Evolutionary conservation across 2,888 invertebrate genomes (phyloP).

Genomic region (Polydesmus complanatus): DNA sequence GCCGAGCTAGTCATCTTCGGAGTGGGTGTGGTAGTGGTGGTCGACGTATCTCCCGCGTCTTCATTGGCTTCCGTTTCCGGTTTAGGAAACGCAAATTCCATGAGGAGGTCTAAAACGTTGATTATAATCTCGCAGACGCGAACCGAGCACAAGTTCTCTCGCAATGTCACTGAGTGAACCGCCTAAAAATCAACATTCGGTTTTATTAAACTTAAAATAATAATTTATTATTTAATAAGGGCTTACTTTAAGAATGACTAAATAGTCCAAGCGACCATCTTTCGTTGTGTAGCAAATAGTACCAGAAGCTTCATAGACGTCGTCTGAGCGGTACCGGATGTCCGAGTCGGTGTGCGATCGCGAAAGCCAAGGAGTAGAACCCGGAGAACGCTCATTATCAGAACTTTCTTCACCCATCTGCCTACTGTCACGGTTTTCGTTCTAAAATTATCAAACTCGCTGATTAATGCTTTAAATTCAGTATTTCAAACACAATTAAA

Average conservation of each 20-base stretch:
- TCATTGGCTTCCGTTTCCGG: conserved; percentile 36
- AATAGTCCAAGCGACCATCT: conserved; percentile 85
- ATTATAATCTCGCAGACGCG: conserved; percentile 85
- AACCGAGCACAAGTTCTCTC: conserved; percentile 67
- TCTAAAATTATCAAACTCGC: conserved; percentile 2
- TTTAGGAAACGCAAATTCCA: conserved; percentile 65
- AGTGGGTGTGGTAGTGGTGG: neutral
- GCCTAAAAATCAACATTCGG: conserved; percentile 43
- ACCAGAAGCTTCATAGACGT: conserved; percentile 74
- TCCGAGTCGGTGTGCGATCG: conserved; percentile 85
- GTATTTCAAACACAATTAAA: no score
- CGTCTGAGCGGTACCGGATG: conserved; percentile 72
- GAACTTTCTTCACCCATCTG: conserved; percentile 33
- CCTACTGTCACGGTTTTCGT: conserved; percentile 31
- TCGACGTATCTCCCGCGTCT: conserved; percentile 9
- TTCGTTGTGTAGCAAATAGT: conserved; percentile 83
- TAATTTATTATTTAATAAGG: neutral
- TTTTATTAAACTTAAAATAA: neutral
- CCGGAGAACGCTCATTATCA: conserved; percentile 47
- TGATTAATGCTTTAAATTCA: no score
- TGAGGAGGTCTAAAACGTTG: conserved; percentile 75
- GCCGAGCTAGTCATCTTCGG: neutral
- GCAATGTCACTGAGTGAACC: conserved; percentile 68
- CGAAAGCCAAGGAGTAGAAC: conserved; percentile 41
- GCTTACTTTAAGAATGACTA: conserved; percentile 64